Percentiles rank a stretch among this genome's conserved stretches.
These are phyloP conservation scores for Cyprinodon diabolis DNA, from an alignment of 2,797 vertebrate species.

Conservation along the genomic window DNA sequence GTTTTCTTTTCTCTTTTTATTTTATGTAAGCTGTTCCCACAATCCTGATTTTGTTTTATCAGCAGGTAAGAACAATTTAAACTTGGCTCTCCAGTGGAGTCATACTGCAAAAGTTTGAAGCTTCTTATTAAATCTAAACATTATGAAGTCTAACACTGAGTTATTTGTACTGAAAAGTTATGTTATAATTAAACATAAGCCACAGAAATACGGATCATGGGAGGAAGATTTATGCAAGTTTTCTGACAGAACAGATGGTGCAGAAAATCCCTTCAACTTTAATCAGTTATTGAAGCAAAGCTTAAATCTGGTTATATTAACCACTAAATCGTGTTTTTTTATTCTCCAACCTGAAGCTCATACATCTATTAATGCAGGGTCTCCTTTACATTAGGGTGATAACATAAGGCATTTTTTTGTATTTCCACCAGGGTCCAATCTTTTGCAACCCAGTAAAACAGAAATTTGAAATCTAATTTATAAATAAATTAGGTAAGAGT, in stretches of 20 bases:
- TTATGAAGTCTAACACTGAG: slow-evolving; percentile 38
- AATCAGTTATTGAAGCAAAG: background rate
- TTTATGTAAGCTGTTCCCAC: slow-evolving; percentile 16
- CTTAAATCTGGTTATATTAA: background rate
- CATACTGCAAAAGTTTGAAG: slow-evolving; percentile 1
- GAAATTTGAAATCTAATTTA: background rate
- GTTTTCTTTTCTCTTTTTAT: slow-evolving; percentile 10
- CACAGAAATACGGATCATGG: slow-evolving; percentile 23
- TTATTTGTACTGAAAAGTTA: slow-evolving; percentile 17
- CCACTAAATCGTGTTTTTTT: background rate
- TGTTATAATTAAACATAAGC: slow-evolving; percentile 23
- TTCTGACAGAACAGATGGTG: slow-evolving; percentile 5
- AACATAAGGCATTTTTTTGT: background rate
- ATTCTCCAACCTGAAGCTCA: background rate
- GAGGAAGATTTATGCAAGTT: slow-evolving; percentile 8
- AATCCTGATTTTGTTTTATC: slow-evolving; percentile 21
- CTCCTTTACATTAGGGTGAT: background rate
- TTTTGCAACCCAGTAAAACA: background rate
- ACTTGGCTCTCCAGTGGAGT: slow-evolving; percentile 7
- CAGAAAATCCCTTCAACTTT: too few species aligned
- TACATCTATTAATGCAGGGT: background rate
- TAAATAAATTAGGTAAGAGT: background rate
- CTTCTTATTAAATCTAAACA: slow-evolving; percentile 33
- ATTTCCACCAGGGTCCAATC: background rate
- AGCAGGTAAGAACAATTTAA: slow-evolving; percentile 8